Conservation (phyloP, 2,113 vertebrate genomes). For the Mormyrus iriodes region DNA sequence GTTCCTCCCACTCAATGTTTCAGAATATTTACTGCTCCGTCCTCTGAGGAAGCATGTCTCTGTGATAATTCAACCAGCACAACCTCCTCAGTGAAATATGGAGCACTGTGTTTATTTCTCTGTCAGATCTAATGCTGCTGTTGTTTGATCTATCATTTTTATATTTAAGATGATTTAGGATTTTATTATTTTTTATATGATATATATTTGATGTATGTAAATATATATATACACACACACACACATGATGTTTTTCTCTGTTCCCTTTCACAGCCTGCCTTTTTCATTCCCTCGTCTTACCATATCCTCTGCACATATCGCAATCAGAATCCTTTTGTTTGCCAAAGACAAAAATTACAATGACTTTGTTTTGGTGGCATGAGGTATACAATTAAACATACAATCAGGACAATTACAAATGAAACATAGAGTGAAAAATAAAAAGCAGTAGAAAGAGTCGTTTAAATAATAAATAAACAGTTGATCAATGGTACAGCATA, state of each 20-base stretch:
- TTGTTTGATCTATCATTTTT: neutral
- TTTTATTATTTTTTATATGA: neutral
- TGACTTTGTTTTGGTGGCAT: neutral
- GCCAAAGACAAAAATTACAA: neutral
- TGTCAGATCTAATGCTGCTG: neutral
- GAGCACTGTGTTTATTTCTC: neutral
- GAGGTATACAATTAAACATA: neutral
- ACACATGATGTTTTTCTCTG: neutral
- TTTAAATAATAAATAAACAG: neutral
- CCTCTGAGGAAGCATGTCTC: neutral
- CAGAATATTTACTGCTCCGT: conserved; percentile 2
- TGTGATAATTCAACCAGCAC: neutral
- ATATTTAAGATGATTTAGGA: neutral
- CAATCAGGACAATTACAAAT: neutral
- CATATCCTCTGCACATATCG: neutral
- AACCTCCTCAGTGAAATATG: neutral
- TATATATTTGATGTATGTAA: no score
- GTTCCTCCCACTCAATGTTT: neutral
- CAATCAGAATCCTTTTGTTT: neutral
- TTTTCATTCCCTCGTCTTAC: neutral
- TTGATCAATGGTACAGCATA: neutral
- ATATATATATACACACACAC: no score
- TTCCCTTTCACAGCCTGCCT: neutral
- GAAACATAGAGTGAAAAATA: neutral
- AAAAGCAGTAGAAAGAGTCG: neutral